Percentiles rank a stretch among this genome's conserved stretches.
phyloP scores from a whole-genome alignment of 2,888 invertebrate genomes.

The Chaitophorus viminalis region DNA sequence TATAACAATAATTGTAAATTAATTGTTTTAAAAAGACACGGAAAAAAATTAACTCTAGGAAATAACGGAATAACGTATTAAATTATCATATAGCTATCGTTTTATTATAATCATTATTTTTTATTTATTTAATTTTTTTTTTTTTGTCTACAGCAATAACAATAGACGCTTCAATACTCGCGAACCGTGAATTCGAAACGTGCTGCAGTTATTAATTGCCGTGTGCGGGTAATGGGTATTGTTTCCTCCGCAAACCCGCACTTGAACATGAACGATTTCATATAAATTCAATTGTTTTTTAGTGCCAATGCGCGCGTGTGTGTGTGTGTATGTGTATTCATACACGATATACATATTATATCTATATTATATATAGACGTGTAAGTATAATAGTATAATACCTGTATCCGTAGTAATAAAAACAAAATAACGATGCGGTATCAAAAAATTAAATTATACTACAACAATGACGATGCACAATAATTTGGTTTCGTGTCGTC shows the following conservation, averaged over 20 bases:
- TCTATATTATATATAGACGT: not conserved
- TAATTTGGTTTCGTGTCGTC: not conserved
- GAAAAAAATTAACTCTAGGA: not conserved
- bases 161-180: slow-evolving; percentile 46
- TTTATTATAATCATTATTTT: slow-evolving; percentile 4
- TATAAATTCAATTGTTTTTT: slow-evolving; percentile 56
- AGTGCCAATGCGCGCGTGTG: not conserved
- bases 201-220: slow-evolving; percentile 56
- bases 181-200: slow-evolving; percentile 59
- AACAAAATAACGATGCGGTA: not conserved
- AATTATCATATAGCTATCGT: slow-evolving; percentile 17
- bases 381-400: not conserved
- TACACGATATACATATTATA: no score
- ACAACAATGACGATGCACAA: not conserved
- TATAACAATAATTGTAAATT: not conserved
- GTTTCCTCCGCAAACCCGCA: slow-evolving; percentile 44
- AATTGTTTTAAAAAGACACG: not conserved
- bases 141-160: slow-evolving; percentile 1
- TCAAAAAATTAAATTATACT: not conserved
- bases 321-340: not conserved
- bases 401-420: not conserved
- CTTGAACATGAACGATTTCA: slow-evolving; percentile 43
- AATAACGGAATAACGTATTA: slow-evolving; percentile 24
- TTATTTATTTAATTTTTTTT: slow-evolving; percentile 6
- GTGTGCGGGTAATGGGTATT: slow-evolving; percentile 60